phyloP scores from a whole-genome alignment of 2,888 invertebrate species.

The Clostera curtula region DNA sequence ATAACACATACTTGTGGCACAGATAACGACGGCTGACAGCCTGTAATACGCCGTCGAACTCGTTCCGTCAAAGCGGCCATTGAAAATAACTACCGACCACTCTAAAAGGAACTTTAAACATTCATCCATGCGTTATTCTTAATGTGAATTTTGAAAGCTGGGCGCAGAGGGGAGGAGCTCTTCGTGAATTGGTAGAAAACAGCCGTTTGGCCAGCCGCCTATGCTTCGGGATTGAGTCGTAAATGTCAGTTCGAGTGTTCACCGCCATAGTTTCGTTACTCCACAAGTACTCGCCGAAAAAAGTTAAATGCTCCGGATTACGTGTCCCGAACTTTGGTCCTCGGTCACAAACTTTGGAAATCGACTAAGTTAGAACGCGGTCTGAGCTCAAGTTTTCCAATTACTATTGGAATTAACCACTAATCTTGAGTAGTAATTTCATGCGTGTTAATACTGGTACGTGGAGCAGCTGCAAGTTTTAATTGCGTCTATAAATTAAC shows the following conservation, averaged over 20 bases:
- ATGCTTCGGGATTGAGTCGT: constrained; percentile 70
- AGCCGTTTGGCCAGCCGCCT: constrained; percentile 47
- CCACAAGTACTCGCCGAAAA: constrained; percentile 48
- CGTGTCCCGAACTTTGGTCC: constrained; percentile 35
- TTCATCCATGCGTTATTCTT: constrained; percentile 21
- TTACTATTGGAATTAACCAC: constrained; percentile 28
- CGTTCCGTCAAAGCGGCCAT: constrained; percentile 53
- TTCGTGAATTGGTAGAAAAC: constrained; percentile 49
- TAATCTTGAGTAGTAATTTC: constrained; percentile 21
- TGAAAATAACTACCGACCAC: constrained; percentile 44
- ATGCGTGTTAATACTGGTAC: constrained; percentile 15
- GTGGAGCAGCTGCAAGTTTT: constrained; percentile 16
- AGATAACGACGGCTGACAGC: constrained; percentile 61
- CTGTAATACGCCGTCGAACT: constrained; percentile 57
- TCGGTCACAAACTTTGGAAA: constrained; percentile 42
- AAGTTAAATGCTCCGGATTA: constrained; percentile 46
- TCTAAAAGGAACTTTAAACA: constrained; percentile 33
- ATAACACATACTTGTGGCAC: constrained; percentile 44
- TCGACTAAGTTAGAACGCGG: constrained; percentile 30
- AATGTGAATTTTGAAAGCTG: constrained; percentile 12
- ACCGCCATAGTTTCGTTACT: constrained; percentile 53
- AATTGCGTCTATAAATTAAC: constrained; percentile 16
- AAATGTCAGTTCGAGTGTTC: constrained; percentile 66
- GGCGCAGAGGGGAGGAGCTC: constrained; percentile 35
- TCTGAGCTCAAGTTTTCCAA: constrained; percentile 42